Base-by-base conservation (phyloP, 2,888 invertebrate species). In the Eilema caniola region DNA sequence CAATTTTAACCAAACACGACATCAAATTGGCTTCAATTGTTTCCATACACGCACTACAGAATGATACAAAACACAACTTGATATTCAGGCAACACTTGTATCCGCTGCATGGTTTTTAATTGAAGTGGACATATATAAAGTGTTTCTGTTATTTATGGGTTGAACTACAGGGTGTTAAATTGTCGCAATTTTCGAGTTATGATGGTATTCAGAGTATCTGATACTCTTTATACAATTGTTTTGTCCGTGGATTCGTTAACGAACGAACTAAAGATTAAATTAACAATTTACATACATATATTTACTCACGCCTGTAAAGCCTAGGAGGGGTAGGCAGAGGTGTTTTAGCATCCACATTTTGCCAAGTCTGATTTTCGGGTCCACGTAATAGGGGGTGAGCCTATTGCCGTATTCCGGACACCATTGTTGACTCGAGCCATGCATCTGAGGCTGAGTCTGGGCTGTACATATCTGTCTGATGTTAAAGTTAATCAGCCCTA, bases 71-170 rank as follows among this genome's bases (percentile, higher is more conserved):
- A 37, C 37, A 62, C 62, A 23, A 37, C 31, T 62, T 62, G 37
- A 16, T 20, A 41, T 37, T 25, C 37, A 0, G 37, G 25, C 20
- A 20, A 57, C 66, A 57, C 33, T 24, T 66, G 37, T 59, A 57
- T 25, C 11, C 25, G 3, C 14, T 37, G 57, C 28, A 62, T 62
- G 56, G 68, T 57, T 62, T 67, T 67, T 68, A 68, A 68, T 68
- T 68, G 62, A 62, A 62, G 68, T 68, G 33, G 62, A 68, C 56
- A 31, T 41, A 57, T 62, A 62, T 24, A 66, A n/a, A 14, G 0
- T 62, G 67, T 33, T 37, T 10, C 25, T n/a, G 37, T 62, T 62
- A 62, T 68, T 68, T 68, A 68, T 62, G 33, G 25, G 25, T 20
- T 33, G 61, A 20, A 10, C n/a, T 37, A 31, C 56, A 11, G 60